Base-by-base conservation (phyloP, 2,797 vertebrate species). In the Eupleurogrammus muticus region DNA sequence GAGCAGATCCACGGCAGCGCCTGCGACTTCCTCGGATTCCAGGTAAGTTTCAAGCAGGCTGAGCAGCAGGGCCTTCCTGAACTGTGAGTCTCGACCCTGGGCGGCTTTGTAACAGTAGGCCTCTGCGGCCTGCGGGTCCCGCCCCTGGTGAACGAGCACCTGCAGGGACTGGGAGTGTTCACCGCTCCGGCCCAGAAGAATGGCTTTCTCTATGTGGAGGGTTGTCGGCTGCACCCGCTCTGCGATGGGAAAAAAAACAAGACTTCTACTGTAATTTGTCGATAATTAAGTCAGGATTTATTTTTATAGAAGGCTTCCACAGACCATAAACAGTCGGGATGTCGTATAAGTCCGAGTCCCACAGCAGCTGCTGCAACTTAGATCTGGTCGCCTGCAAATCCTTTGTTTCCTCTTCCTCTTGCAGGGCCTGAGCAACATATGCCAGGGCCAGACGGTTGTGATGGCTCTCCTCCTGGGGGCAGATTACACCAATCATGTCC, bases 341-440 rank as follows among this genome's bases (percentile, higher is more conserved):
- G 9, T 92, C 70, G 20, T 90, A 93, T 19, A 78, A 83, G 19
- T 70, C 68, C 9, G 92, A 93, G 7, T 89, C 80, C 92, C 92
- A 92, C 1, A 94, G 83, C 28, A 92, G 82, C 70, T 83, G 71
- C 76, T 93, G 92, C 72, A 94, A 49, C 80, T 90, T 94, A 17
- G 54, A 54, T 72, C 88, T 92, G 66, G 82, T 82, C 44, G 20
- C 66, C 54, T 44, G 75, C 24, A 24, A 58, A 74, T 79, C 68
- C 12, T 59, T 47, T n/a, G 38, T 13, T 54, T 80, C 76, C 44
- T 85, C 55, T 76, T 68, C 70, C 58, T 66, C 34, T 46, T 64
- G 76, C 67, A 90, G 77, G 5, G 60, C 57, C 64, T 77, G 79
- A 59, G 71, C 64, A 70, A 90, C 75, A 79, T 93, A 93, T 21